A percentile compares a stretch with the other conserved stretches of the same genome.
These are phyloP conservation scores for Dromaius novaehollandiae DNA, from an alignment of 2,113 vertebrate genomes.

Conservation along the genomic window DNA sequence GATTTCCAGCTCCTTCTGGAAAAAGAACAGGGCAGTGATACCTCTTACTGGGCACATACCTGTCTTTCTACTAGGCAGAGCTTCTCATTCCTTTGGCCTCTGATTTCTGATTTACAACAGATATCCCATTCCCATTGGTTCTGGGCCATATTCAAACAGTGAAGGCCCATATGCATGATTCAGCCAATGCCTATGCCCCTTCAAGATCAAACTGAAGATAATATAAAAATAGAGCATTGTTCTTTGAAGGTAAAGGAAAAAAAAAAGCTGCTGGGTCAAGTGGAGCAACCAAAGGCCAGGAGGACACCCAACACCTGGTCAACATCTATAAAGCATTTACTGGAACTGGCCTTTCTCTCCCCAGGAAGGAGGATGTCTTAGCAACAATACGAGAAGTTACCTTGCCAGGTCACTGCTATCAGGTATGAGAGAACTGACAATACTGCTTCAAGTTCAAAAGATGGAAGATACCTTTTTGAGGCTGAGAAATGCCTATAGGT, in stretches of 20 bases:
- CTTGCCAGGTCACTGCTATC: not conserved
- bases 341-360: not conserved
- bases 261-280: not conserved
- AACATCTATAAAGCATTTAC: not conserved
- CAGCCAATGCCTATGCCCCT: not conserved
- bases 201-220: not conserved
- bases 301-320: not conserved
- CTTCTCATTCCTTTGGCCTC: not conserved
- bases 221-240: fast-evolving
- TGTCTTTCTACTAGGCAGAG: not conserved
- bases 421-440: not conserved
- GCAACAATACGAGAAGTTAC: not conserved
- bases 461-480: not conserved
- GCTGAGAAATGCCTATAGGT: not conserved
- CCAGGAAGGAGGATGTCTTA: not conserved
- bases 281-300: not conserved
- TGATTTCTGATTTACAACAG: not conserved
- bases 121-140: not conserved
- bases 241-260: not conserved
- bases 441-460: not conserved
- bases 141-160: not conserved
- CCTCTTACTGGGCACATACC: not conserved
- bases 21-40: not conserved
- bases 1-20: not conserved
- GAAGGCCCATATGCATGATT: fast-evolving